Evolutionary conservation across 2,797 vertebrate species (phyloP).

Genomic region (Typhlichthys subterraneus): DNA sequence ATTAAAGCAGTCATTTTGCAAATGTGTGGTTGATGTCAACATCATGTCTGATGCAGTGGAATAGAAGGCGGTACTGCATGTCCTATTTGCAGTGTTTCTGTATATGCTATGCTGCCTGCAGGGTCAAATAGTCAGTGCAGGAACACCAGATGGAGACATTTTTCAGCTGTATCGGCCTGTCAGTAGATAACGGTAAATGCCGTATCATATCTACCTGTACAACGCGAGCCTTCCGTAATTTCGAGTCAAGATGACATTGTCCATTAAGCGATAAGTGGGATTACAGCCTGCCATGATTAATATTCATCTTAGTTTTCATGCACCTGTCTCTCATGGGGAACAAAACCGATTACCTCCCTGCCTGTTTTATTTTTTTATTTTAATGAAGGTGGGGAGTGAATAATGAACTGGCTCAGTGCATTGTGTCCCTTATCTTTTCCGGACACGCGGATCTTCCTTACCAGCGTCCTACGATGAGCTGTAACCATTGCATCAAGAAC

Average conservation of each 20-base stretch:
- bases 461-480: slow-evolving; percentile 40
- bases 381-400: slow-evolving; percentile 8
- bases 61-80: not conserved
- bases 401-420: slow-evolving; percentile 40
- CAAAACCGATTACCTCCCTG: slow-evolving; percentile 24
- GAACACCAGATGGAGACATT: slow-evolving; percentile 76
- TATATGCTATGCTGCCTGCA: not conserved
- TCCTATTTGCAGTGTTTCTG: not conserved
- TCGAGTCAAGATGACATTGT: slow-evolving; percentile 49
- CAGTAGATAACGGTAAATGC: slow-evolving; percentile 34
- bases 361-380: slow-evolving; percentile 14
- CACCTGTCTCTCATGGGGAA: slow-evolving; percentile 21
- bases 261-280: slow-evolving; percentile 53
- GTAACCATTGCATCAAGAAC: slow-evolving; percentile 41
- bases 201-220: slow-evolving; percentile 50
- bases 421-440: slow-evolving; percentile 55
- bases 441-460: slow-evolving; percentile 33
- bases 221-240: slow-evolving; percentile 53
- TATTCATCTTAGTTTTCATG: slow-evolving; percentile 33
- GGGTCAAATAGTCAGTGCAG: slow-evolving; percentile 25
- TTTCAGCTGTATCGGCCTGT: slow-evolving; percentile 41
- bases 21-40: slow-evolving; percentile 10
- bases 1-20: slow-evolving; percentile 47
- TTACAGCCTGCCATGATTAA: slow-evolving; percentile 45
- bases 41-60: not conserved